Evolutionary conservation across 2,113 vertebrate species (phyloP), one percentile per base, ranked within the genome.

Genomic region (Actinemys pallida): DNA sequence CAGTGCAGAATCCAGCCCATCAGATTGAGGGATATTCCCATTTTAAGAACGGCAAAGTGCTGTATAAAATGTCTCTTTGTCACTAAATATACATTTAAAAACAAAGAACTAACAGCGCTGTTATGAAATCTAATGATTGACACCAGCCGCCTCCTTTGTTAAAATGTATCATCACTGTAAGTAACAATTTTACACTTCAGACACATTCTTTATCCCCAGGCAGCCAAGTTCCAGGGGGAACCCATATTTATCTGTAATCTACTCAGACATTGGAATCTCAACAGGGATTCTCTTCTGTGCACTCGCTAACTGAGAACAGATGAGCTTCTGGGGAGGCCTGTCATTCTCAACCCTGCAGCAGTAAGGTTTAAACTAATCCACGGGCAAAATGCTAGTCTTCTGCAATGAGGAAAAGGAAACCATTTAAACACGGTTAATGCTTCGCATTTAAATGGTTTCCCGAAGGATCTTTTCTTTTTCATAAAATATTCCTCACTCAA

Each of bases 51-150:
- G n/a, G n/a, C 65, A 72, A 39, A 72, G n/a, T 72, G 65, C 65
- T 39, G 9, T 20, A 39, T 29, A 88, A 91, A 90, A 65, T 47
- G 29, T 25, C 29, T 87, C 83, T 86, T 22, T 0, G 0, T 45
- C 39, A 75, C 69, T 47, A 84, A 94, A 91, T 78, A 69, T 52
- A 54, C 72, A 35, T 84, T 76, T 69, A 76, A 86, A 93, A 89
- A 76, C 9, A 76, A 27, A 88, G 90, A 47, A 42, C 53, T 83
- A 39, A 86, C 89, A 81, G 83, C 79, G 52, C 72, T 91, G 59
- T 88, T 84, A 81, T 89, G 62, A 84, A 92, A 59, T 59, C 59
- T 78, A 78, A 49, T 57, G 83, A 86, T 75, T 81, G 49, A 52
- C 0, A 0, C 80, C 81, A 84, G 86, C 75, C 62, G 53, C 62